Base-by-base conservation (phyloP, 2,888 invertebrate species). In the Drosophila glabriapex region DNA sequence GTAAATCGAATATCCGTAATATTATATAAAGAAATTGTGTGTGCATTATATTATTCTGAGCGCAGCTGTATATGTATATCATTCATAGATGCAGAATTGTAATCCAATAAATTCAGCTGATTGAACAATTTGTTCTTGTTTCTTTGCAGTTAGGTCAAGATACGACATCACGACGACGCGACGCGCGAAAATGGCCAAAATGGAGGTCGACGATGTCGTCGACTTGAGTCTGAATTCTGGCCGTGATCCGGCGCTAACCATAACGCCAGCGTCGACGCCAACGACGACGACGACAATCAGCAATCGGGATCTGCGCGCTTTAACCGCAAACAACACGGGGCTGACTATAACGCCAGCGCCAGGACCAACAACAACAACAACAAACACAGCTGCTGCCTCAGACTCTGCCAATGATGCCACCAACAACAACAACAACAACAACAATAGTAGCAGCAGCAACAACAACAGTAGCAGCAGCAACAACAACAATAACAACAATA, bases 121-220 rank as follows among this genome's bases (percentile, higher is more conserved):
- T 28, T 46, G 2, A 25, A 9, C 19, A 28, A 25, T 5, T 19
- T 25, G 6, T 35, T 43, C 12, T 4, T 10, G 5, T 5, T 16
- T 61, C 52, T 55, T 92, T 91, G 31, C 87, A 93, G 93, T 87
- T 88, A 76, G 71, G 70, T 71, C 82, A 89, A 84, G 66, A 91
- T 84, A 82, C 77, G 69, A 64, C 85, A 90, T 71, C 91, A 92
- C 90, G 85, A 92, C 92, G 93, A 90, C 91, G 86, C 92, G 91
- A 86, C 87, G 89, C 77, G 89, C 90, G 80, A 91, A 91, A 87
- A 93, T 94, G 95, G 95, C 95, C 92, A 96, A 95, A 94, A 97
- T 97, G 97, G 97, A 97, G 94, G 96, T 97, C 93, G 97, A 97
- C 94, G 97, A 97, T 92, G 97, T 97, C 83, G 97, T 98, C 91